Evolutionary conservation across 2,888 invertebrate genomes (phyloP).

Genomic region (Zonitis immaculata): DNA sequence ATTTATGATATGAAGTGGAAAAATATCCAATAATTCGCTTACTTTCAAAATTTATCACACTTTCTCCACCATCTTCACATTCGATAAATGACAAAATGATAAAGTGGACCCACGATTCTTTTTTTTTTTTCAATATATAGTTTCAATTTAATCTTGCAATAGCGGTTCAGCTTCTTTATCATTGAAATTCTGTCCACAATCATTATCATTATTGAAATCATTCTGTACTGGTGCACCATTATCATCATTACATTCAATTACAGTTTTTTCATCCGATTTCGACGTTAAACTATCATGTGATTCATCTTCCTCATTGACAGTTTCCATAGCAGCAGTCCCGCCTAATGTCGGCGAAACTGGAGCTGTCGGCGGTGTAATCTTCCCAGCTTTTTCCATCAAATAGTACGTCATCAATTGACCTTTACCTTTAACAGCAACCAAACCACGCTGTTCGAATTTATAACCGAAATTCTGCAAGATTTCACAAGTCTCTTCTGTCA

Average conservation of each 20-base stretch:
- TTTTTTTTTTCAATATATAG: conserved; percentile 2
- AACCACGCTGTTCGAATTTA: conserved; percentile 88
- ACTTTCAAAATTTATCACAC: conserved; percentile 2
- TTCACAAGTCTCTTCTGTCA: conserved; percentile 89
- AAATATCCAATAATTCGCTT: neutral
- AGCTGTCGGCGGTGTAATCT: conserved; percentile 44
- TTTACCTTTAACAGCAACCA: conserved; percentile 95
- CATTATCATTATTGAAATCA: conserved; percentile 37
- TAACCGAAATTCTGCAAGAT: conserved; percentile 88
- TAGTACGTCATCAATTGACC: conserved; percentile 95
- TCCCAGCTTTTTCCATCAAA: conserved; percentile 59
- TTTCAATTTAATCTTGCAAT: conserved; percentile 38
- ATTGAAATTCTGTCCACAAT: conserved; percentile 33
- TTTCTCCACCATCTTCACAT: neutral
- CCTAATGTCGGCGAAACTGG: conserved; percentile 41
- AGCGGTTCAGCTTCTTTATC: conserved; percentile 38
- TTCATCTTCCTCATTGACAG: conserved; percentile 48
- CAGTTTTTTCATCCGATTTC: conserved; percentile 45
- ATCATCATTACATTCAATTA: conserved; percentile 39
- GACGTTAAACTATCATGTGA: conserved; percentile 45
- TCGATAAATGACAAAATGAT: neutral
- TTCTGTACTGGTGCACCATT: conserved; percentile 37
- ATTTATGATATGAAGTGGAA: neutral
- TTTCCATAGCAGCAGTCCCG: conserved; percentile 42
- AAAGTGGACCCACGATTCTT: conserved; percentile 4